phyloP scores from a whole-genome alignment of 2,113 vertebrate genomes.

The Sylvia atricapilla region DNA sequence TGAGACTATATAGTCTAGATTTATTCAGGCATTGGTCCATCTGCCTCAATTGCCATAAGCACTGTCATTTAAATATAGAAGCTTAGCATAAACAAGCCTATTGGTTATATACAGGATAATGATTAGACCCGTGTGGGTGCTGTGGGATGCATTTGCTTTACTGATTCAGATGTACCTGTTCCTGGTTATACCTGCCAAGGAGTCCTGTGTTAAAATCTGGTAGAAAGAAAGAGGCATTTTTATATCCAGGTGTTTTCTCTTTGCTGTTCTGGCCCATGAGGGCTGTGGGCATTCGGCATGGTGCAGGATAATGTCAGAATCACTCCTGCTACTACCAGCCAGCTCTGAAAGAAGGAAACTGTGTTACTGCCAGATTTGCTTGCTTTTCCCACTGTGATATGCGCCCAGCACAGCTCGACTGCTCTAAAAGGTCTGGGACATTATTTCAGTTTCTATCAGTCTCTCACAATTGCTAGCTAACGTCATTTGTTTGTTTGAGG shows the following conservation, averaged over 20 bases:
- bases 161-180: neutral
- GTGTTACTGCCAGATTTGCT: neutral
- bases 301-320: neutral
- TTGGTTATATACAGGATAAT: neutral
- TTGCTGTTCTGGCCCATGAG: neutral
- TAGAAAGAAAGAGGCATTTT: neutral
- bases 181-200: neutral
- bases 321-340: neutral
- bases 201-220: neutral
- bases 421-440: neutral
- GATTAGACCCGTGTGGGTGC: neutral
- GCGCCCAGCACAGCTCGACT: neutral
- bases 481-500: neutral
- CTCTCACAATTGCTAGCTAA: neutral
- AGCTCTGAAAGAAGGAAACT: neutral
- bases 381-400: neutral
- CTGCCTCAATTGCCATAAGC: neutral
- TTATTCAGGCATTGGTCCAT: neutral
- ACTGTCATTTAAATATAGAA: neutral
- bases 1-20: neutral
- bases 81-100: neutral
- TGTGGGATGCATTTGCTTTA: neutral
- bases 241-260: neutral
- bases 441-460: neutral
- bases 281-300: rapidly evolving